Conservation (phyloP, 2,797 vertebrate species). For the Otolemur crassicaudatus region DNA sequence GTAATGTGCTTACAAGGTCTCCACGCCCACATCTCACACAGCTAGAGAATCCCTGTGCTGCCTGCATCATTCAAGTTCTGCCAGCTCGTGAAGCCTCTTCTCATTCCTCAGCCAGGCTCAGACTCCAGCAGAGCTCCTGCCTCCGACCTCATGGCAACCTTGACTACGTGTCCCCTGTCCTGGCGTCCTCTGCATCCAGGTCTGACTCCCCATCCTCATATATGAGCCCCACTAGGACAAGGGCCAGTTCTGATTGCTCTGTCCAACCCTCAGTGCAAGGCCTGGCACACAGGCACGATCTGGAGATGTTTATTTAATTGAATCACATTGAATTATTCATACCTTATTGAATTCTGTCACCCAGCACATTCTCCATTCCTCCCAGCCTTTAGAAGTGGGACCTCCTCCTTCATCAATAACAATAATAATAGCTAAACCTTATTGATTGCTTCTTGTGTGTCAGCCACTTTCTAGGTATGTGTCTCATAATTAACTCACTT, state of each 20-base stretch:
- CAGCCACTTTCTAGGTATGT: not conserved
- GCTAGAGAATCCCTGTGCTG: not conserved
- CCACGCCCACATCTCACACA: fast-evolving
- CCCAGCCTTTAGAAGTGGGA: not conserved
- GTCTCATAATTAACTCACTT: not conserved
- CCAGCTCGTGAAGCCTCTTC: not conserved
- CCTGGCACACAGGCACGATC: not conserved
- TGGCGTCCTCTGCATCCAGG: not conserved
- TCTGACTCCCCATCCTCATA: fast-evolving
- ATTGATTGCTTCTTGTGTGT: not conserved
- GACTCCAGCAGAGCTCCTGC: not conserved
- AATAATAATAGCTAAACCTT: not conserved
- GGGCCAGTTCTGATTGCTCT: not conserved
- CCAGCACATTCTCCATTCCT: not conserved
- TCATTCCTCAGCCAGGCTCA: not conserved
- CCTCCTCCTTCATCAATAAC: conserved; percentile 45
- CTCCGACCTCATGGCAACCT: not conserved
- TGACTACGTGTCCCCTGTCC: fast-evolving
- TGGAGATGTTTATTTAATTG: conserved; percentile 22
- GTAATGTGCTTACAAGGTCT: not conserved
- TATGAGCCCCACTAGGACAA: not conserved
- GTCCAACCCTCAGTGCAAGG: not conserved
- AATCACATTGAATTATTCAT: conserved; percentile 54
- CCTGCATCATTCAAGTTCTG: not conserved
- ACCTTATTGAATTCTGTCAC: conserved; percentile 45